Base-by-base conservation (phyloP, 1,140 invertebrate genomes). In the Rhagoletis zephyria region DNA sequence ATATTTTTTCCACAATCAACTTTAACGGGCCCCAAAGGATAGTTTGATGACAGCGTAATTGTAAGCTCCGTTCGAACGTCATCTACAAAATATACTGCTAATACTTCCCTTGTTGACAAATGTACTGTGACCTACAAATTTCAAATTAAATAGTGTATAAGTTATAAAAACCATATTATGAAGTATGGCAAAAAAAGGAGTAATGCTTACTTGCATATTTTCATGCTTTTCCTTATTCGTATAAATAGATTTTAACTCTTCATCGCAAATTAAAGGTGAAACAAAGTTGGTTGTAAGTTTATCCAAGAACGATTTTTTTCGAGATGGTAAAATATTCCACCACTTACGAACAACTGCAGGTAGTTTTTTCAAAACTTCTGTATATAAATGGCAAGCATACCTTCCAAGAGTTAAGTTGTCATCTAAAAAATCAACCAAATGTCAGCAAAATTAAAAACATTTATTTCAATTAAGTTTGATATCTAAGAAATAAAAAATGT, bases 311-410 rank as follows among this genome's bases (percentile, higher is more conserved):
- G 94, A 94, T 60, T 95, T 94, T 10, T 95, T 94, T 89, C 95
- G 94, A 86, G 95, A 95, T 42, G 97, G 96, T 3, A 94, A 92
- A 65, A 95, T 94, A 86, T 95, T 95, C 95, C 96, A 97, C 97
- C 97, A 98, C 90, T 96, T 95, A 30, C 97, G 94, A 3, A 97
- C 95, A 77, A 96, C 94, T 60, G 96, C 97, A n/a, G 97, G 97
- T 89, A 97, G 93, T 89, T 95, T 94, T 63, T 95, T 94, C 56
- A 97, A 91, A 81, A 95, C 93, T 87, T 95, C 94, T 12, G 94
- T 93, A 90, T 96, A 96, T 48, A 97, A 90, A 93, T 94, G 95
- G 90, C 96, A 97, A 3, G 95, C 95, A 87, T 97, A 93, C 85
- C 95, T 94, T 88, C 95, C 94, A 7, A 96, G 89, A 19, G 90